These are phyloP conservation scores for Branchinecta lindahli DNA, from an alignment of 1,140 invertebrate genomes.

Conservation along the genomic window DNA sequence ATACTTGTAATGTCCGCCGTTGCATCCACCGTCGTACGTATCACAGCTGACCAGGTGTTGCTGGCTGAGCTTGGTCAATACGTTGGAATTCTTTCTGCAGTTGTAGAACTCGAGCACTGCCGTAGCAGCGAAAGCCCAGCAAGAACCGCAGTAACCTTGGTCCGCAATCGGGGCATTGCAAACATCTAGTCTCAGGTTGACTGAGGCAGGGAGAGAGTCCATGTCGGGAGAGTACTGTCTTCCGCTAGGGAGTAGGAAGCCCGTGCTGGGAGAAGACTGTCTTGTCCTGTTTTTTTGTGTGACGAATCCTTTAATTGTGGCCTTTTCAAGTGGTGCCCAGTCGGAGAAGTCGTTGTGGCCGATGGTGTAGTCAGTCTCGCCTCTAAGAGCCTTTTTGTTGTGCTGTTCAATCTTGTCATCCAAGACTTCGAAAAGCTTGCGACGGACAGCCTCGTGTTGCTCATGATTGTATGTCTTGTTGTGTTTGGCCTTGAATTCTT, in stretches of 20 bases:
- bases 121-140: constrained; percentile 31
- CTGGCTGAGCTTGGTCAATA: constrained; percentile 29
- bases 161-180: constrained; percentile 16
- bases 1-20: constrained; percentile 38
- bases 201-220: background rate
- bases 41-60: constrained; percentile 47
- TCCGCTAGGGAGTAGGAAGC: too few species aligned
- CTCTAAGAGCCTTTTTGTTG: background rate
- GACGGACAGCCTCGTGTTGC: constrained; percentile 8
- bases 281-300: background rate
- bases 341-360: constrained; percentile 14
- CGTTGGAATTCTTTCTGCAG: constrained; percentile 19
- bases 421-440: constrained; percentile 12
- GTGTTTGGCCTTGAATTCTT: constrained; percentile 25
- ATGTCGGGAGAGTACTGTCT: too few species aligned
- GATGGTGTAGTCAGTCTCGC: constrained; percentile 1
- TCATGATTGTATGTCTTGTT: constrained; percentile 20
- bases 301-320: background rate
- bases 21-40: constrained; percentile 45
- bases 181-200: constrained; percentile 11
- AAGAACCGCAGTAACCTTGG: constrained; percentile 30
- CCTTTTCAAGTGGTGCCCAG: background rate
- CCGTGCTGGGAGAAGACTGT: too few species aligned
- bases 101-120: constrained; percentile 23
- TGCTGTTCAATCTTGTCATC: constrained; percentile 4